Conservation (phyloP, 2,797 vertebrate genomes). For the Gila robusta region DNA sequence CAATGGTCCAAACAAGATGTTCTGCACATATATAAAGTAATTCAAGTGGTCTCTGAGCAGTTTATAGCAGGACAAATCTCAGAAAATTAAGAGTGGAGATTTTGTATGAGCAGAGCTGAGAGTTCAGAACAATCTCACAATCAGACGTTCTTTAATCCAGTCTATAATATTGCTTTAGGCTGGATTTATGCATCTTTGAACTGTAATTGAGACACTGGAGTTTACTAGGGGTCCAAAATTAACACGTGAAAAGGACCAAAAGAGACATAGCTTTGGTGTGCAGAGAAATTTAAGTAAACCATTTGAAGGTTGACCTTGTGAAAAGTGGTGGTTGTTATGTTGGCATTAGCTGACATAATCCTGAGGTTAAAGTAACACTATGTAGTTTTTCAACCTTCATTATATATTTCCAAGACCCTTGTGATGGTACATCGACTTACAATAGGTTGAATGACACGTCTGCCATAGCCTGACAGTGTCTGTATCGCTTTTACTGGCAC, state of each 20-base stretch:
- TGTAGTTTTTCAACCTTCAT: too few species aligned
- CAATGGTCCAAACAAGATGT: slow-evolving; percentile 16
- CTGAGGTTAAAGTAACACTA: too few species aligned
- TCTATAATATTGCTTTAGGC: slow-evolving; percentile 9
- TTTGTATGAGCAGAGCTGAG: slow-evolving; percentile 2
- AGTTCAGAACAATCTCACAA: slow-evolving; percentile 10
- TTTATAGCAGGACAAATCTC: not conserved
- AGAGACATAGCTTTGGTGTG: not conserved
- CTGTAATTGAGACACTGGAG: not conserved
- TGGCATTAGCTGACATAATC: not conserved
- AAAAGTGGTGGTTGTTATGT: not conserved
- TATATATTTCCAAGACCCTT: too few species aligned
- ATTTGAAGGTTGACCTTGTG: not conserved
- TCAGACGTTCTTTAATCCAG: not conserved
- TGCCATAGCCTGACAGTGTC: too few species aligned
- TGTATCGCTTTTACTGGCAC: too few species aligned
- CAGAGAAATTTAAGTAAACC: not conserved
- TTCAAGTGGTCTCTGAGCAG: not conserved
- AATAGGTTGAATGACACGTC: too few species aligned
- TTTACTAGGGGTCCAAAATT: not conserved
- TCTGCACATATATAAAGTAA: slow-evolving; percentile 24
- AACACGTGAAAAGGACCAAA: not conserved
- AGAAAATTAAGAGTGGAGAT: slow-evolving; percentile 2
- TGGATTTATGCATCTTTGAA: not conserved
- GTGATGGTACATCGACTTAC: too few species aligned